Evolutionary conservation across 2,888 invertebrate genomes (phyloP), one percentile per base, ranked within the genome.

Genomic region (Tholera decimalis): DNA sequence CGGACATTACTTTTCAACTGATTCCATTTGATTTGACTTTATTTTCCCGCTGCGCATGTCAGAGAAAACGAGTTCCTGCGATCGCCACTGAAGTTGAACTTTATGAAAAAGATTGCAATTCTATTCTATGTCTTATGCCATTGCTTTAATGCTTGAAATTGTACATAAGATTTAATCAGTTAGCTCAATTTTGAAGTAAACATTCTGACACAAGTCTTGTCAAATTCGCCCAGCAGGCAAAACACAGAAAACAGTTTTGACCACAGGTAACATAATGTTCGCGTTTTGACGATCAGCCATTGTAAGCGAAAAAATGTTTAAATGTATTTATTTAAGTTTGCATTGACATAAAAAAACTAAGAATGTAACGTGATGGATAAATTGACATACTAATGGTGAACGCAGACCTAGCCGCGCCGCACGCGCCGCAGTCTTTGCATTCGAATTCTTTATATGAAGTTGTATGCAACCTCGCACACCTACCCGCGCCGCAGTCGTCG

Each of bases 1-100:
- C 88, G 88, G 88, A 90, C 87, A 89, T 91, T 89, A 90, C 84
- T 88, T 88, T 89, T 89, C 89, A 92, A 94, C 94, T 95, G 90
- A 91, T 85, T 88, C 79, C 74, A 79, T 83, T 80, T 84, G 65
- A 80, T 83, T 82, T 83, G 80, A 80, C 80, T 82, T 79, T 81
- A 83, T 80, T 79, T 82, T 83, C 83, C 79, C 79, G 84, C 79
- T 78, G 73, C 69, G 79, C 83, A 78, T 79, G 81, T 71, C 81
- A 80, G 55, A 55, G 47, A 76, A 70, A 73, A 62, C 49, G 18
- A 71, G 66, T 63, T 58, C 24, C 53, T 53, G 35, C 20, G 43
- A 46, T 20, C 39, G 30, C 39, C 44, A 59, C n/a, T 37, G 41
- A 60, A 77, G 18, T 50, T 62, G 30, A 53, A 58, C 65, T 53